Evolutionary conservation across 2,888 invertebrate genomes (phyloP).

Genomic region (Tipula vernalis): DNA sequence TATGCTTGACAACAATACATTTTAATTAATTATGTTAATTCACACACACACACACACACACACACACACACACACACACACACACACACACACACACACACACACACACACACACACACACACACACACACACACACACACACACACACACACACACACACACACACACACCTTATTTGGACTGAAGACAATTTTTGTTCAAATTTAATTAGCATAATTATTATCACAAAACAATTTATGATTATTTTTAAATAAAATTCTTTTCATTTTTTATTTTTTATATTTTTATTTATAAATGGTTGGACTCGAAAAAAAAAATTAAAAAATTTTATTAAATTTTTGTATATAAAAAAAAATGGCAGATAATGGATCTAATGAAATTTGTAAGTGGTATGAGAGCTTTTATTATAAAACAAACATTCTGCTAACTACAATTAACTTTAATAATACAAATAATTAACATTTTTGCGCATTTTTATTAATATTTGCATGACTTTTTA

Average conservation of each 20-base stretch:
- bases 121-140: neutral
- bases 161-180: constrained; percentile 29
- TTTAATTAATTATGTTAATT: neutral
- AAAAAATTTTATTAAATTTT: constrained; percentile 9
- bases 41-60: neutral
- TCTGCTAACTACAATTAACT: neutral
- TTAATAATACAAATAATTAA: neutral
- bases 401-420: constrained; percentile 22
- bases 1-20: neutral
- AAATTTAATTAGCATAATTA: neutral
- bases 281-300: constrained; percentile 15
- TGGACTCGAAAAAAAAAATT: constrained; percentile 12
- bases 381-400: constrained; percentile 38
- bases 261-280: constrained; percentile 18
- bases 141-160: neutral
- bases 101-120: constrained; percentile 25
- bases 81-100: constrained; percentile 30
- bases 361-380: constrained; percentile 31
- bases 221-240: neutral
- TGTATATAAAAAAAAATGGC: constrained; percentile 26
- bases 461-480: neutral
- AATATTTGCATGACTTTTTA: neutral
- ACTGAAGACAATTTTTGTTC: neutral
- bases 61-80: constrained; percentile 29
- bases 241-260: neutral